Percentiles rank a stretch among this genome's conserved stretches.
phyloP scores from a whole-genome alignment of 2,888 invertebrate genomes.

The Phortica magna region DNA sequence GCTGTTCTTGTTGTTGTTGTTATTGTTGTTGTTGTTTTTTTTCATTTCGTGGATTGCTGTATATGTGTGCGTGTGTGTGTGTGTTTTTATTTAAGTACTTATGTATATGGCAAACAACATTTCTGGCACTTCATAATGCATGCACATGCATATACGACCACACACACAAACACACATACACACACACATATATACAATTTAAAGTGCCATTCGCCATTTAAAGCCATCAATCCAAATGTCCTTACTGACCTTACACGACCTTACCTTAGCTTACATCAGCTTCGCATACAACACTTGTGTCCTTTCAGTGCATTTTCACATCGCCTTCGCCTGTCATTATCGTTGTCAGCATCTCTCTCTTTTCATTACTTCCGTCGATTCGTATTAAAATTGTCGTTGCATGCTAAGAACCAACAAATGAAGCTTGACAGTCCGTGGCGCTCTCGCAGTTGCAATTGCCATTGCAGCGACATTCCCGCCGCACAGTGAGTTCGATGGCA shows the following conservation, averaged over 20 bases:
- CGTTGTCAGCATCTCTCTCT: conserved; percentile 30
- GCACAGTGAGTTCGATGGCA: no score
- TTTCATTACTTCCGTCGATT: conserved; percentile 35
- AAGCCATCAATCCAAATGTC: neutral
- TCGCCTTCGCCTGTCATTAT: conserved; percentile 23
- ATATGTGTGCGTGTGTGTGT: neutral
- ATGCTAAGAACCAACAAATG: conserved; percentile 29
- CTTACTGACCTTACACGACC: no score
- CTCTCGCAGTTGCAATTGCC: no score
- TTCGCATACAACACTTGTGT: neutral
- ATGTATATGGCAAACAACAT: conserved; percentile 24
- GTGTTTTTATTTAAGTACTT: neutral
- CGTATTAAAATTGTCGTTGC: conserved; percentile 32
- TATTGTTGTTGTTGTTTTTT: neutral
- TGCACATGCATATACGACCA: neutral
- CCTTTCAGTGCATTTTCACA: neutral
- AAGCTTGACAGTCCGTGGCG: conserved; percentile 17
- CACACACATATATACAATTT: conserved; percentile 2
- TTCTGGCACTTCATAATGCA: conserved; percentile 32
- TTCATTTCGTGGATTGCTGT: neutral
- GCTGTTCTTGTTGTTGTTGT: neutral
- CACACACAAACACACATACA: conserved; percentile 5
- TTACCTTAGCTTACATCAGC: no score
- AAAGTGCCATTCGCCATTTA: conserved; percentile 1
- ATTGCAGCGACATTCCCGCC: no score